phyloP scores from a whole-genome alignment of 2,113 vertebrate genomes.

The Serilophus lunatus region DNA sequence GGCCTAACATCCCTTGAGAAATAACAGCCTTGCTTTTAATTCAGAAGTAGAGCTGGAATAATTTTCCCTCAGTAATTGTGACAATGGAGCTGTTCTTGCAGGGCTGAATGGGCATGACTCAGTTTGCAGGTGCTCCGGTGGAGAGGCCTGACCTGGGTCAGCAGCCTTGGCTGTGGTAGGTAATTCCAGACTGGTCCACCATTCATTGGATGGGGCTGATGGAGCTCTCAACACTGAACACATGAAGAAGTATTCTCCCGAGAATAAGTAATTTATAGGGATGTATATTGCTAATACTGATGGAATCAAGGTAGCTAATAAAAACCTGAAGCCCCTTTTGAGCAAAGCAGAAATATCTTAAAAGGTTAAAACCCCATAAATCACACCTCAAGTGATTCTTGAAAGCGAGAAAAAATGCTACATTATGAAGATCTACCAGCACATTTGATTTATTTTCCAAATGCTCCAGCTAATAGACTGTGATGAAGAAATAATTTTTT shows the following conservation, averaged over 20 bases:
- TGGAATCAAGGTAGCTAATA: conserved; percentile 37
- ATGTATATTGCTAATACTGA: conserved; percentile 34
- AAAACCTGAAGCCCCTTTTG: background rate
- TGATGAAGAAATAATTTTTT: conserved; percentile 39
- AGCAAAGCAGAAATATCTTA: conserved; percentile 53
- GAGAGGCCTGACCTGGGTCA: conserved; percentile 75
- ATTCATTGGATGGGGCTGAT: conserved; percentile 68
- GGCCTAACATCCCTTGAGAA: conserved; percentile 88
- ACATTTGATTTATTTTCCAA: conserved; percentile 44
- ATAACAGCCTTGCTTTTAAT: conserved; percentile 90
- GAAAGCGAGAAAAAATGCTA: background rate
- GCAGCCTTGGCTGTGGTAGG: conserved; percentile 75
- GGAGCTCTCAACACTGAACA: conserved; percentile 65
- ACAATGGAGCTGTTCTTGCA: conserved; percentile 87
- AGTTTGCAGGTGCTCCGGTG: conserved; percentile 79
- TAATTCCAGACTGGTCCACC: conserved; percentile 78
- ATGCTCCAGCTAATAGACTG: background rate
- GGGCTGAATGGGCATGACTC: conserved; percentile 75
- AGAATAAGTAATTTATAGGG: conserved; percentile 62
- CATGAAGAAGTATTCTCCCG: conserved; percentile 57
- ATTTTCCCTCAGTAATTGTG: conserved; percentile 80
- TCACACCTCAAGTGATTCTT: background rate
- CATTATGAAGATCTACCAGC: background rate
- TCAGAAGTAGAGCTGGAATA: conserved; percentile 82
- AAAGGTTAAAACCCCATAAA: conserved; percentile 10